These are phyloP conservation scores for Lemur catta DNA, from an alignment of 2,797 vertebrate species.

Conservation along the genomic window DNA sequence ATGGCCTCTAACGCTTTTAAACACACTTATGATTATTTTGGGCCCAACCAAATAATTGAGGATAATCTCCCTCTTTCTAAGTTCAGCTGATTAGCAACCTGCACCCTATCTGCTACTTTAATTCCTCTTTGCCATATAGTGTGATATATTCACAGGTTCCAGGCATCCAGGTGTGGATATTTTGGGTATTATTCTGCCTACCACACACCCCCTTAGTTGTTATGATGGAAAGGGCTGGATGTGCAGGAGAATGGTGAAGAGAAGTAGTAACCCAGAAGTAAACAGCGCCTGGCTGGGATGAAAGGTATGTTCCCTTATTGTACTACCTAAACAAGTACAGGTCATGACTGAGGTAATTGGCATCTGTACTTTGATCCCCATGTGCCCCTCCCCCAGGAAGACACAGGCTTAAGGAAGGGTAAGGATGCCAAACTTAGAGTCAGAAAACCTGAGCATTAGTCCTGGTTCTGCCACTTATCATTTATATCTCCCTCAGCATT, in stretches of 20 bases:
- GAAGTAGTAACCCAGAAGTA: neutral
- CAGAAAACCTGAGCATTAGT: neutral
- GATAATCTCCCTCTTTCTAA: neutral
- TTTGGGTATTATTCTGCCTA: neutral
- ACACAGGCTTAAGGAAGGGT: neutral
- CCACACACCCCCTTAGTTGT: neutral
- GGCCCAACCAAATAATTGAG: neutral
- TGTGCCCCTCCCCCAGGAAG: neutral
- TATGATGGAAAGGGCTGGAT: neutral
- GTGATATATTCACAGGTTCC: neutral
- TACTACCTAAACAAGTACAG: neutral
- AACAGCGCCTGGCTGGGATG: neutral
- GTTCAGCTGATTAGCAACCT: neutral
- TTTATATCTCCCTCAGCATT: neutral
- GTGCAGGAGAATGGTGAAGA: neutral
- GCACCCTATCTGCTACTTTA: neutral
- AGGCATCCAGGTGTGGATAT: neutral
- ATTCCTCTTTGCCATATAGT: neutral
- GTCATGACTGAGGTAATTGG: neutral
- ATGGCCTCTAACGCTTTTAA: slow-evolving; percentile 31
- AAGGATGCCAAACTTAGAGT: neutral
- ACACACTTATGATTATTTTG: neutral
- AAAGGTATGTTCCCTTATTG: neutral
- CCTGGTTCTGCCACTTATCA: neutral
- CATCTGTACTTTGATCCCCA: neutral